A percentile compares a stretch with the other conserved stretches of the same genome.
Evolutionary conservation across 2,888 invertebrate species (phyloP).

Genomic region (Machimus atricapillus): DNA sequence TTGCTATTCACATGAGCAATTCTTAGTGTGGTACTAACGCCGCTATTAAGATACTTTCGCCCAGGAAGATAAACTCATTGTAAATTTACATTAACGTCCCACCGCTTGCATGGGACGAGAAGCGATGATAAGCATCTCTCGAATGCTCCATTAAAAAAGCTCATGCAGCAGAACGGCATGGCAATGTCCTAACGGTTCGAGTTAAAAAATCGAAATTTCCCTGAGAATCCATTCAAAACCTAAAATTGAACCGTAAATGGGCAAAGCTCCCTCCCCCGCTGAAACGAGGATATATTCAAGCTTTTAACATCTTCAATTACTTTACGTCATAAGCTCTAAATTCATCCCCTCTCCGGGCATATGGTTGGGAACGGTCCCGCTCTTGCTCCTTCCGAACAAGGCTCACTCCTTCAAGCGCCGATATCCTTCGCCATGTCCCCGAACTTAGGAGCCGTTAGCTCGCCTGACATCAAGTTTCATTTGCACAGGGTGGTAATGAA

Average conservation of each 20-base stretch:
- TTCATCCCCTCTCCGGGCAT: constrained; percentile 45
- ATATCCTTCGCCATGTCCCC: constrained; percentile 33
- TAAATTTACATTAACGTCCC: constrained; percentile 22
- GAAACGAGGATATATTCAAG: constrained; percentile 48
- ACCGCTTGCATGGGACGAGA: background rate
- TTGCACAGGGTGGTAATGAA: background rate
- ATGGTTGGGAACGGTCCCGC: background rate
- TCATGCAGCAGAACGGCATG: constrained; percentile 19
- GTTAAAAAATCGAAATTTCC: constrained; percentile 34
- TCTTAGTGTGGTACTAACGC: background rate
- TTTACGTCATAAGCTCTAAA: constrained; percentile 52
- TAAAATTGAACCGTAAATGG: constrained; percentile 38
- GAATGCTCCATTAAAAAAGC: constrained; percentile 36
- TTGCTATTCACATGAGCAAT: constrained; percentile 5
- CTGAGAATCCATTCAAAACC: constrained; percentile 36
- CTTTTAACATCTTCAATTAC: constrained; percentile 54
- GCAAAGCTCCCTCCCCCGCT: background rate
- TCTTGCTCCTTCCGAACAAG: background rate
- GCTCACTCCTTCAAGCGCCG: background rate
- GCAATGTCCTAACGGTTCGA: background rate
- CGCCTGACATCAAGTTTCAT: constrained; percentile 43
- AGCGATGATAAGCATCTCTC: constrained; percentile 23
- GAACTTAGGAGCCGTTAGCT: constrained; percentile 43
- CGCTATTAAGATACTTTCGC: constrained; percentile 16
- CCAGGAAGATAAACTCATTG: constrained; percentile 28